Evolutionary conservation across 2,797 vertebrate species (phyloP).

Genomic region (Acanthurus leucopareius): DNA sequence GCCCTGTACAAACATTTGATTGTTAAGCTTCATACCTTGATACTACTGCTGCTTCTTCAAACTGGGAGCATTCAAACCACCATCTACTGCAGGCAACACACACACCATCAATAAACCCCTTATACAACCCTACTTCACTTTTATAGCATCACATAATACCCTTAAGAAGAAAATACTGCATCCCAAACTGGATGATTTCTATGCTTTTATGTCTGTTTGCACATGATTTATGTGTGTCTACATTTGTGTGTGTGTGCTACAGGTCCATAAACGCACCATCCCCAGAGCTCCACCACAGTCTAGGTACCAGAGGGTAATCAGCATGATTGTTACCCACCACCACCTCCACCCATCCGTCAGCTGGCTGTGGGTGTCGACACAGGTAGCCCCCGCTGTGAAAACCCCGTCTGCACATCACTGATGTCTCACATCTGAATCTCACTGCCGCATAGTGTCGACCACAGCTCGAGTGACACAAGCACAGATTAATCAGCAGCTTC

Average conservation of each 20-base stretch:
- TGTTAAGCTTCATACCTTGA: too few relatives aligned
- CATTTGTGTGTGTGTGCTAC: constrained; percentile 16
- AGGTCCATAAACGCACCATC: constrained; percentile 35
- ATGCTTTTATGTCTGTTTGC: background rate
- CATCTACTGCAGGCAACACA: too few relatives aligned
- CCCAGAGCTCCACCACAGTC: constrained; percentile 21
- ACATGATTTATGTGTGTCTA: background rate
- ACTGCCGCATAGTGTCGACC: constrained; percentile 4
- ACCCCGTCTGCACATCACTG: constrained; percentile 5
- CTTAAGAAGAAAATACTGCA: background rate
- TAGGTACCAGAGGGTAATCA: constrained; percentile 28
- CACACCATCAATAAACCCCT: too few relatives aligned
- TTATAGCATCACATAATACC: background rate
- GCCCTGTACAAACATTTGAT: too few relatives aligned
- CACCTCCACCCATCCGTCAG: constrained; percentile 15
- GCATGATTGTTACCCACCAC: constrained; percentile 14
- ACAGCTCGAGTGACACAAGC: constrained; percentile 21
- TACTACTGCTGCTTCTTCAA: too few relatives aligned
- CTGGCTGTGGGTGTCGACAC: constrained; percentile 8
- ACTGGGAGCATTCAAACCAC: too few relatives aligned
- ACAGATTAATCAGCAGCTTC: constrained; percentile 31
- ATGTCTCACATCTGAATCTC: constrained; percentile 8
- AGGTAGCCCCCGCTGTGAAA: background rate
- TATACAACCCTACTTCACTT: background rate
- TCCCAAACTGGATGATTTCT: background rate